phyloP scores from a whole-genome alignment of 2,797 vertebrate species.

The Sphenodon punctatus region DNA sequence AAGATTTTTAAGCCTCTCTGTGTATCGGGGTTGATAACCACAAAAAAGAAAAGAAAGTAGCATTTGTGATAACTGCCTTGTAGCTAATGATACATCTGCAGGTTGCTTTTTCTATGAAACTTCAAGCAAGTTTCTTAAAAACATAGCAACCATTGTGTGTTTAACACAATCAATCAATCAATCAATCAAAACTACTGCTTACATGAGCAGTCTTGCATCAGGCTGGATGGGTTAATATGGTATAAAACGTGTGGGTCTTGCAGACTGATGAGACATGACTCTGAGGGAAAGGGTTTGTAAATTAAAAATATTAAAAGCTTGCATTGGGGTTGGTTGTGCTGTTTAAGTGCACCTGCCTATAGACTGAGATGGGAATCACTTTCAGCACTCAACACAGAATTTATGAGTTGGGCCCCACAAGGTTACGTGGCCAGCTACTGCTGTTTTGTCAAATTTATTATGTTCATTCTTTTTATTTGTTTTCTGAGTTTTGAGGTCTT shows the following conservation, averaged over 20 bases:
- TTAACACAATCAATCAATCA: too few relatives aligned
- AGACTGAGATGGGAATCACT: too few relatives aligned
- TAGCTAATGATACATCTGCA: constrained; percentile 63
- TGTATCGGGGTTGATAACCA: constrained; percentile 75
- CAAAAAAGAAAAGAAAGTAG: constrained; percentile 82
- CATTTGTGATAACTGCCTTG: constrained; percentile 73
- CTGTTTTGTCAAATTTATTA: too few relatives aligned
- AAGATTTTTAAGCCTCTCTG: constrained; percentile 66
- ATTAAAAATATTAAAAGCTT: background rate
- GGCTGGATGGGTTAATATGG: background rate
- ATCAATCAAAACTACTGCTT: too few relatives aligned
- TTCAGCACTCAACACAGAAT: too few relatives aligned
- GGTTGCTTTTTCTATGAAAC: constrained; percentile 59
- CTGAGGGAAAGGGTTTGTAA: background rate
- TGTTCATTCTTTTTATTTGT: too few relatives aligned
- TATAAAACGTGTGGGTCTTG: background rate
- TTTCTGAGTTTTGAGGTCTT: too few relatives aligned
- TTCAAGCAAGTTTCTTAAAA: constrained; percentile 54
- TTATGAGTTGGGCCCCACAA: too few relatives aligned
- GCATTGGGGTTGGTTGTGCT: background rate
- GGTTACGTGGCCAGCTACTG: too few relatives aligned
- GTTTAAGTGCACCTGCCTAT: background rate
- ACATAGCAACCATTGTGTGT: constrained; percentile 11
- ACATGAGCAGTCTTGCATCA: background rate
- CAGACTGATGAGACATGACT: too few relatives aligned